phyloP scores from a whole-genome alignment of 2,888 invertebrate genomes.

The Acrobasis suavella region DNA sequence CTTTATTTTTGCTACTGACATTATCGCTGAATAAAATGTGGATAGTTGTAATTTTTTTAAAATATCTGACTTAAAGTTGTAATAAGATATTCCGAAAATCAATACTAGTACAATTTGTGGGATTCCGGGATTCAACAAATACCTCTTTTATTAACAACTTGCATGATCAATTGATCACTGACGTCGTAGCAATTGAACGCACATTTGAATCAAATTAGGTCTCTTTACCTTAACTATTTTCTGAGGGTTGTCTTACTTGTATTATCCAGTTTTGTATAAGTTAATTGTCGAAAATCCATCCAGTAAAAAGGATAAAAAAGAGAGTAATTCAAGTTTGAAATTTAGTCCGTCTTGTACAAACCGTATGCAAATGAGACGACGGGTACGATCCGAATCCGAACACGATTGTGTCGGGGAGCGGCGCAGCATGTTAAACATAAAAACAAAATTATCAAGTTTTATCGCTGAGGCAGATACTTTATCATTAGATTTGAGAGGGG shows the following conservation, averaged over 20 bases:
- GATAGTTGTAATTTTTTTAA: too few species aligned
- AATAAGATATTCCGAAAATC: too few species aligned
- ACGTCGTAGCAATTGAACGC: too few species aligned
- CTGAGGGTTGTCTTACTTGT: too few species aligned
- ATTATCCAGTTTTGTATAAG: too few species aligned
- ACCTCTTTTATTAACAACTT: too few species aligned
- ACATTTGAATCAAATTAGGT: too few species aligned
- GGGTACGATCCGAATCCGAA: conserved; percentile 7
- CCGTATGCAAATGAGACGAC: conserved; percentile 19
- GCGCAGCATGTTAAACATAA: conserved; percentile 29
- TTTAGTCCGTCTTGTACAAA: not conserved
- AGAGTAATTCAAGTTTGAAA: not conserved
- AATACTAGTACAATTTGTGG: too few species aligned
- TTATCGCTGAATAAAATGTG: not conserved
- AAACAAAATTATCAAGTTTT: conserved; percentile 29
- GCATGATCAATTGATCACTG: too few species aligned
- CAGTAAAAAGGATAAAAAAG: not conserved
- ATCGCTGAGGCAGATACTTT: conserved; percentile 44
- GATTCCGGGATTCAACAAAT: too few species aligned
- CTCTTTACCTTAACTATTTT: too few species aligned
- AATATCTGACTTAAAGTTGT: too few species aligned
- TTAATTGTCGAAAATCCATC: not conserved
- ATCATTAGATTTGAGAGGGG: conserved; percentile 54
- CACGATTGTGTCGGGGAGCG: conserved; percentile 22
- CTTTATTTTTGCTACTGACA: conserved; percentile 24